Percentiles rank a stretch among this genome's conserved stretches.
phyloP scores from a whole-genome alignment of 2,797 vertebrate genomes.

The Microhierax caerulescens region DNA sequence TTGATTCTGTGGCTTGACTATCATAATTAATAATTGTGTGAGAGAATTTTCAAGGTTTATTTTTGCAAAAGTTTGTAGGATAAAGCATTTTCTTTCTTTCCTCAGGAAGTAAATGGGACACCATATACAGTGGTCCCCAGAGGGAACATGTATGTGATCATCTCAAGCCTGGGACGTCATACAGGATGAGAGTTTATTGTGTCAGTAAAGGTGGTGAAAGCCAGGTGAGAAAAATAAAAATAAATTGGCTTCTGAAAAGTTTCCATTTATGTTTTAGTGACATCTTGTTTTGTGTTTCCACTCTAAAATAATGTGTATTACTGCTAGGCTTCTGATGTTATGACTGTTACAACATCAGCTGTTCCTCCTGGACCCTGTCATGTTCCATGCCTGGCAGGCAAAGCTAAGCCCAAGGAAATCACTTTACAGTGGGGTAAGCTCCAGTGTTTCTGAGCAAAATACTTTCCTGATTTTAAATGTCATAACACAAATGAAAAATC shows the following conservation, averaged over 20 bases:
- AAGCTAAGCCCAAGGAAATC: conserved; percentile 73
- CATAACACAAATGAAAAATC: not conserved
- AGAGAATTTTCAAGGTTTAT: not conserved
- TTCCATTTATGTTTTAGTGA: not conserved
- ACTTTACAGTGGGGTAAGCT: conserved; percentile 77
- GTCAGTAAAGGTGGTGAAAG: conserved; percentile 75
- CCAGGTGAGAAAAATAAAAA: conserved; percentile 62
- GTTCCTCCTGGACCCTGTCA: conserved; percentile 73
- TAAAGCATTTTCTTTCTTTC: not conserved
- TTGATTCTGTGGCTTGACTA: not conserved
- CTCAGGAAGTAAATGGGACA: conserved; percentile 75
- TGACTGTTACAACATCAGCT: conserved; percentile 71
- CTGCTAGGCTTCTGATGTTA: conserved; percentile 75
- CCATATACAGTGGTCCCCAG: conserved; percentile 68
- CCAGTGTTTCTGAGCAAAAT: not conserved
- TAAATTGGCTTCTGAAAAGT: too few relatives aligned
- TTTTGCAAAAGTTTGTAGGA: not conserved
- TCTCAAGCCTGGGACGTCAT: conserved; percentile 75
- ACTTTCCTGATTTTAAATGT: not conserved
- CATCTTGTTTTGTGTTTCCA: not conserved
- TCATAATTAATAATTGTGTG: not conserved
- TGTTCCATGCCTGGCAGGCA: conserved; percentile 54
- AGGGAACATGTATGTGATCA: conserved; percentile 77
- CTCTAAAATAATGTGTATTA: not conserved
- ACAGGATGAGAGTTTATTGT: conserved; percentile 78